A percentile compares a stretch with the other conserved stretches of the same genome.
phyloP scores from a whole-genome alignment of 2,888 invertebrate species.

The Hylaea fasciaria region DNA sequence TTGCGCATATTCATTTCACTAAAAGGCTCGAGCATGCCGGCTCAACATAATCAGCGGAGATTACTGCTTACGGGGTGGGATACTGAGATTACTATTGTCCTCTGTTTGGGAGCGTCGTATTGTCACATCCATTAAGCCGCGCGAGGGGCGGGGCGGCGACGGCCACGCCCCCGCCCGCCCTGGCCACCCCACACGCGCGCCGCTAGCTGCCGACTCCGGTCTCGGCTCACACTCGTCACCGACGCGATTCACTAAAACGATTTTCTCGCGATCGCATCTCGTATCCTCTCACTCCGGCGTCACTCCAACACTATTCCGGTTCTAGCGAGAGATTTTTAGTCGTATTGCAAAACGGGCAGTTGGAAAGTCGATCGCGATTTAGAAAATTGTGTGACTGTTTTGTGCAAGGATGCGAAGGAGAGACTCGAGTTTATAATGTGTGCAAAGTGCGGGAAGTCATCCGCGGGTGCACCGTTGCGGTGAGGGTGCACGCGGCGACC shows the following conservation, averaged over 20 bases:
- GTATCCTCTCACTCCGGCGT: conserved; percentile 62
- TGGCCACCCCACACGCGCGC: conserved; percentile 56
- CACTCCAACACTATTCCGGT: conserved; percentile 34
- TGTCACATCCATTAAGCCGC: conserved; percentile 81
- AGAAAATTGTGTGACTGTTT: conserved; percentile 21
- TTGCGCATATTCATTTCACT: conserved; percentile 34
- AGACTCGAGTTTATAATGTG: conserved; percentile 48
- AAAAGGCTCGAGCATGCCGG: conserved; percentile 42
- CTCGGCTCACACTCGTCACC: conserved; percentile 32
- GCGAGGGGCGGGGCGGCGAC: conserved; percentile 62
- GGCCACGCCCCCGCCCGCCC: conserved; percentile 65
- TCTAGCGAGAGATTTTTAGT: conserved; percentile 1
- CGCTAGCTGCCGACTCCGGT: conserved; percentile 35
- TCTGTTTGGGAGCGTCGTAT: conserved; percentile 78
- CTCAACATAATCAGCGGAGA: conserved; percentile 52
- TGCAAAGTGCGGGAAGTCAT: conserved; percentile 17
- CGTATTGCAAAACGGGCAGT: neutral
- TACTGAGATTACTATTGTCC: conserved; percentile 77
- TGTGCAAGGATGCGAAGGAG: conserved; percentile 43
- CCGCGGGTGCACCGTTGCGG: conserved; percentile 30
- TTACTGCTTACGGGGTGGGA: conserved; percentile 68
- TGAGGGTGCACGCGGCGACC: conserved; percentile 43
- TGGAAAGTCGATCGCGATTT: conserved; percentile 20
- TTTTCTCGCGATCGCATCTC: conserved; percentile 80
- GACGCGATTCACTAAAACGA: conserved; percentile 72